Conservation (phyloP, 2,888 invertebrate species). For the Drosophila pegasa region DNA sequence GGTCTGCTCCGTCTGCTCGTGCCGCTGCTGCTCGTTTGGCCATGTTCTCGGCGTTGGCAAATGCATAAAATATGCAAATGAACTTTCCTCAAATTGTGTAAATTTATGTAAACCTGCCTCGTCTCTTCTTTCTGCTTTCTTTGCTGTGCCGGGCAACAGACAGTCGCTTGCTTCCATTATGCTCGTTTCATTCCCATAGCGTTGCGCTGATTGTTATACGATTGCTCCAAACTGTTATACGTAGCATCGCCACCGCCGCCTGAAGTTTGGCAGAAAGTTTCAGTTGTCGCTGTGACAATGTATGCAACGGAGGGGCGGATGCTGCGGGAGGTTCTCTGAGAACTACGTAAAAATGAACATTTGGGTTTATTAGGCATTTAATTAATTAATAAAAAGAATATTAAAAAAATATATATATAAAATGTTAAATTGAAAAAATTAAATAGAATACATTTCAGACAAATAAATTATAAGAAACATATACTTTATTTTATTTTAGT, state of each 20-base stretch:
- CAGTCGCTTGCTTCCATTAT: slow-evolving; percentile 10
- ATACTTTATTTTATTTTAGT: too few species aligned
- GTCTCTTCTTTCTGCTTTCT: slow-evolving; percentile 35
- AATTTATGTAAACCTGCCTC: slow-evolving; percentile 64
- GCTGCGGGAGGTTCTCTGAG: not conserved
- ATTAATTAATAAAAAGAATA: not conserved
- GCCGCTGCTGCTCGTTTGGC: slow-evolving; percentile 5
- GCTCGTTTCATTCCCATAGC: slow-evolving; percentile 44
- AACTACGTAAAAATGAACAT: slow-evolving; percentile 1
- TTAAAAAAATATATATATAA: too few species aligned
- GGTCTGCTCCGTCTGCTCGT: slow-evolving; percentile 8
- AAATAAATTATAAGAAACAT: too few species aligned
- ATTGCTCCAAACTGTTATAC: slow-evolving; percentile 47
- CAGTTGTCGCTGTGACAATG: slow-evolving; percentile 28
- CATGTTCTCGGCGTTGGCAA: slow-evolving; percentile 17
- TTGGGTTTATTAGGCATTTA: not conserved
- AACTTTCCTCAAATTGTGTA: slow-evolving; percentile 58
- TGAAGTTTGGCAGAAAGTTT: not conserved
- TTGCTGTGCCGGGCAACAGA: slow-evolving; percentile 19
- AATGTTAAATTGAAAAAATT: too few species aligned
- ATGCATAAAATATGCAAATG: slow-evolving; percentile 73
- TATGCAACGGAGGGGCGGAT: slow-evolving; percentile 6
- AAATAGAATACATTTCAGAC: too few species aligned
- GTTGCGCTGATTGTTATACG: slow-evolving; percentile 28
- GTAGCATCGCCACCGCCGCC: not conserved